Base-by-base conservation (phyloP, 2,888 invertebrate species). In the Acleris holmiana region DNA sequence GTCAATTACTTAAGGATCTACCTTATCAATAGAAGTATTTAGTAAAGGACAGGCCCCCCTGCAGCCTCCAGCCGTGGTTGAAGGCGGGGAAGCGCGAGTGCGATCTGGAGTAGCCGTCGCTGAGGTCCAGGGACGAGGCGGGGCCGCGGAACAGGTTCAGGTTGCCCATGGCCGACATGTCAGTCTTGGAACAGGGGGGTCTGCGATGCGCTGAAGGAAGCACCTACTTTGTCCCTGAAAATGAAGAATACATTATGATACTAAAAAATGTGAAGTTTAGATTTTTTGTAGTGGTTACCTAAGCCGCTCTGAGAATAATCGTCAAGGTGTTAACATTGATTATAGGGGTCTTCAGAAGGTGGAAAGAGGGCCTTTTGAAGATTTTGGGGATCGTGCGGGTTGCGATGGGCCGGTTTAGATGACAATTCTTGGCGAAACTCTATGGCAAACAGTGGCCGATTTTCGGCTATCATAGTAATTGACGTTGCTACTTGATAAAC, bases 141-240 rank as follows among this genome's bases (percentile, higher is more conserved):
- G 68, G 73, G 5, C 56, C 61, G 2, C 69, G 74, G 69, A 79
- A 81, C 25, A 84, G 59, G 69, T 84, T 84, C 50, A 83, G 61
- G 46, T 82, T 84, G 1, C 82, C 82, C 17, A 46, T 73, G 0
- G 78, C 78, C 0, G 81, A 80, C 69, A 78, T 78, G 64, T 83
- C 83, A 0, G 80, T 83, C 44, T 76, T 82, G 69, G 21, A 82
- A 61, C 5, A 78, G 59, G 4, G 78, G 78, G 0, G 83, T 82
- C 35, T 73, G 80, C 0, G 79, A 74, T 0, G 71, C 68, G 10
- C 72, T 75, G 1, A 79, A 51, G 0, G 80, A 80, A 0, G 73
- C 83, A 2, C 83, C 82, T 0, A 81, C 61, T 70, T 72, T 77
- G 66, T 81, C 69, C 54, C 82, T 82, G 72, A 6, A 71, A 69